phyloP scores from a whole-genome alignment of 2,113 vertebrate species.

The Eclectus roratus region DNA sequence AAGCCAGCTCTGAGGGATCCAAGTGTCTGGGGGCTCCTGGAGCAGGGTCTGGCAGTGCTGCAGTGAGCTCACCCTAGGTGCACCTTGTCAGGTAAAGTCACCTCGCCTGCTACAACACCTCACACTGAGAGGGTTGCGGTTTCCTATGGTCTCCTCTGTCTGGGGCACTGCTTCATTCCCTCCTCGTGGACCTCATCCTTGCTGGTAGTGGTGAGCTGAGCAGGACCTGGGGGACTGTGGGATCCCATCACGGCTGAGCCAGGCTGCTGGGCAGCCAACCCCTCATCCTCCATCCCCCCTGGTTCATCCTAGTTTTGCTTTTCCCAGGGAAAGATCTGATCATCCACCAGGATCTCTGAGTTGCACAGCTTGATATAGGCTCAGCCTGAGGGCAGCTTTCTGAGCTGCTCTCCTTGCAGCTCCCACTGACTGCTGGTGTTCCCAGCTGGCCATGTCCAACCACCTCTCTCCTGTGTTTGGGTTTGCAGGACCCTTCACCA shows the following conservation, averaged over 20 bases:
- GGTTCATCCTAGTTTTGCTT: background rate
- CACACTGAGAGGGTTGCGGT: rapidly evolving
- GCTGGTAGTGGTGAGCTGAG: rapidly evolving
- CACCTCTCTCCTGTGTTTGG: background rate
- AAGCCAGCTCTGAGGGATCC: rapidly evolving
- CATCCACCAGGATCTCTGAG: background rate
- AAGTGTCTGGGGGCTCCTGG: background rate
- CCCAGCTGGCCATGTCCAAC: background rate
- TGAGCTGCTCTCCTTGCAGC: background rate
- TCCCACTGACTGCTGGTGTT: rapidly evolving
- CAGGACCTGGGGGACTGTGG: background rate
- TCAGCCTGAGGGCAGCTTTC: background rate
- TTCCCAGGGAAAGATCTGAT: background rate
- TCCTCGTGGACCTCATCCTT: background rate
- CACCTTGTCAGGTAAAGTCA: background rate
- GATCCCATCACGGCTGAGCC: background rate
- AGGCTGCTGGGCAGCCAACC: background rate
- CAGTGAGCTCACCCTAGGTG: background rate
- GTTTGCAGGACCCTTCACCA: background rate
- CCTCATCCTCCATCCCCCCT: background rate
- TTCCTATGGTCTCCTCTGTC: background rate
- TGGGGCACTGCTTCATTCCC: background rate
- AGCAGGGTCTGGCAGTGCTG: background rate
- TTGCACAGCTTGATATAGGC: background rate
- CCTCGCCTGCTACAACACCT: background rate